Evolutionary conservation across 2,113 vertebrate species (phyloP).

Genomic region (Thunnus thynnus): DNA sequence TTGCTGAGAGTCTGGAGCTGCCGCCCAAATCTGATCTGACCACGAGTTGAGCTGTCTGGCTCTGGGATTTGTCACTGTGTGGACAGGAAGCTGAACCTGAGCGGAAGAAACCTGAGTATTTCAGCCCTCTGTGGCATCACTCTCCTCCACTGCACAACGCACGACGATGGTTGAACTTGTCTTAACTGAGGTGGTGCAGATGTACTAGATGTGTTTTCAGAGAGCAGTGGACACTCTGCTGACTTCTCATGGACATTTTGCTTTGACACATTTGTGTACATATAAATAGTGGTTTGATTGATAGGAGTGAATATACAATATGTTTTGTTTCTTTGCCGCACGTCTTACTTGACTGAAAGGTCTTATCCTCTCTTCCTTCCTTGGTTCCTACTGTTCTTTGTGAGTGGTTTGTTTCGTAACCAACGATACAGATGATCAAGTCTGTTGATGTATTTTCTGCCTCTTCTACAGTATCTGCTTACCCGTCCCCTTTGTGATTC

Average conservation of each 20-base stretch:
- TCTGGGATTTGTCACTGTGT: background rate
- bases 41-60: conserved; percentile 68
- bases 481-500: background rate
- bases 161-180: background rate
- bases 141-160: conserved; percentile 8
- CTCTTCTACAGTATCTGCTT: background rate
- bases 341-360: conserved; percentile 21
- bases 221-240: background rate
- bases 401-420: conserved; percentile 23
- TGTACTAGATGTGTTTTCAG: conserved; percentile 4
- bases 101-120: background rate
- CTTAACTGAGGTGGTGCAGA: conserved; percentile 17
- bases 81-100: conserved; percentile 25
- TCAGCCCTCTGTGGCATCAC: conserved; percentile 5
- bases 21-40: conserved; percentile 68
- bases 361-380: background rate
- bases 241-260: conserved; percentile 20
- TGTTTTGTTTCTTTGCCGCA: background rate
- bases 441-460: conserved; percentile 48
- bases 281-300: conserved; percentile 1
- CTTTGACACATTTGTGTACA: conserved; percentile 31
- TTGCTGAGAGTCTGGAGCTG: conserved; percentile 83
- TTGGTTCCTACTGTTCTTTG: background rate
- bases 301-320: conserved; percentile 3
- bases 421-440: conserved; percentile 20